Conservation (phyloP, 2,797 vertebrate species). For the Acanthornis magna region DNA sequence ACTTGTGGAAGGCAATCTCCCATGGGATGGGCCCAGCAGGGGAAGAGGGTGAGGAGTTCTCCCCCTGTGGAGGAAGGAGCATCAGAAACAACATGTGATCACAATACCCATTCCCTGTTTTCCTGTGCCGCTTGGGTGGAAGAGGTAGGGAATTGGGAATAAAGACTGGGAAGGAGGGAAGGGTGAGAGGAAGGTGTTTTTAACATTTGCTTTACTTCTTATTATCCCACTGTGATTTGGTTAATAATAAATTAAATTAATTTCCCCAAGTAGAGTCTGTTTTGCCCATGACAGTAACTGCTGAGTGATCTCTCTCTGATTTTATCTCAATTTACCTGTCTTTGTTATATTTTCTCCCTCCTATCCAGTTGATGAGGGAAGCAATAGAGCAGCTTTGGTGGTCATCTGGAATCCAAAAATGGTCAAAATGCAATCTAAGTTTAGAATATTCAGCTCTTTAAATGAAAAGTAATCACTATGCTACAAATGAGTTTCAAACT, state of each 20-base stretch:
- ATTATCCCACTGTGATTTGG: neutral
- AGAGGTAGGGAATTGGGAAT: neutral
- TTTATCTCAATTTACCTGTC: neutral
- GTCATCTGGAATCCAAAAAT: neutral
- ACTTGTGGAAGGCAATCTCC: neutral
- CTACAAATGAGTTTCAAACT: neutral
- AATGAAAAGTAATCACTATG: neutral
- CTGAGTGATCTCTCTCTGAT: neutral
- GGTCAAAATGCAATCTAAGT: neutral
- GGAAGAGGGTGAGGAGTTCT: neutral
- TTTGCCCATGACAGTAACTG: neutral
- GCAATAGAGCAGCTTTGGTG: accelerated
- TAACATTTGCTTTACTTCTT: neutral
- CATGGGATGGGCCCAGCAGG: neutral
- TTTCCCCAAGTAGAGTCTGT: neutral
- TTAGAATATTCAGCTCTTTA: neutral
- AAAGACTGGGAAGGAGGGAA: neutral
- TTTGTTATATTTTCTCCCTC: neutral
- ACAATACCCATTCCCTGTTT: neutral
- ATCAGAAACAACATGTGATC: too few species aligned
- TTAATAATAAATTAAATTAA: neutral
- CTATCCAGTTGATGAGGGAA: accelerated
- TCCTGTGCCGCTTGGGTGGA: neutral
- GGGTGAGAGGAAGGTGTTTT: neutral
- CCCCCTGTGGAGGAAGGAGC: neutral